phyloP scores from a whole-genome alignment of 2,797 vertebrate genomes.

The Pangasius sanitwongsei region DNA sequence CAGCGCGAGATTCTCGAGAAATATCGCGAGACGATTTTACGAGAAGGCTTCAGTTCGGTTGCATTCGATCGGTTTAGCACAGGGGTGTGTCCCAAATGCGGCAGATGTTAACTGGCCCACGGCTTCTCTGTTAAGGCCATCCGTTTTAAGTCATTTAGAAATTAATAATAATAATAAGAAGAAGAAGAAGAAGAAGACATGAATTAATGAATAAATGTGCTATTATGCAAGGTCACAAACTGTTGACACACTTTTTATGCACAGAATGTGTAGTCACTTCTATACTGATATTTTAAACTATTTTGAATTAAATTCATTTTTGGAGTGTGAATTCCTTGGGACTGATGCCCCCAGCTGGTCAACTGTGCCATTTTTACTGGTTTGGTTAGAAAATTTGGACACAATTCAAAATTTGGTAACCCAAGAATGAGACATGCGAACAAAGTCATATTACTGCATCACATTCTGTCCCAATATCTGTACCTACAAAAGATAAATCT shows the following conservation, averaged over 20 bases:
- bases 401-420: not conserved
- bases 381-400: too few relatives aligned
- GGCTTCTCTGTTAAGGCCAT: not conserved
- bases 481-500: not conserved
- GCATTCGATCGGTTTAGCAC: not conserved
- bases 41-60: not conserved
- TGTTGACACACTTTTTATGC: not conserved
- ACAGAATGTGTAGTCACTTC: not conserved
- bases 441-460: not conserved
- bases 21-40: constrained; percentile 34
- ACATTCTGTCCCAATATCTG: not conserved
- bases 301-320: not conserved
- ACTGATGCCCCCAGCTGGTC: not conserved
- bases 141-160: not conserved
- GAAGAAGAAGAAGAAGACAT: not conserved
- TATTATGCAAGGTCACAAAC: not conserved
- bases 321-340: not conserved
- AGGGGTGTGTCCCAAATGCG: not conserved
- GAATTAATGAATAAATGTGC: not conserved
- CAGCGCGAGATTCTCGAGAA: not conserved
- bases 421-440: not conserved
- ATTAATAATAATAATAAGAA: not conserved
- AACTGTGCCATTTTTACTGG: not conserved
- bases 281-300: not conserved
- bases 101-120: not conserved